Evolutionary conservation across 2,888 invertebrate genomes (phyloP).

Genomic region (Spodoptera picta): DNA sequence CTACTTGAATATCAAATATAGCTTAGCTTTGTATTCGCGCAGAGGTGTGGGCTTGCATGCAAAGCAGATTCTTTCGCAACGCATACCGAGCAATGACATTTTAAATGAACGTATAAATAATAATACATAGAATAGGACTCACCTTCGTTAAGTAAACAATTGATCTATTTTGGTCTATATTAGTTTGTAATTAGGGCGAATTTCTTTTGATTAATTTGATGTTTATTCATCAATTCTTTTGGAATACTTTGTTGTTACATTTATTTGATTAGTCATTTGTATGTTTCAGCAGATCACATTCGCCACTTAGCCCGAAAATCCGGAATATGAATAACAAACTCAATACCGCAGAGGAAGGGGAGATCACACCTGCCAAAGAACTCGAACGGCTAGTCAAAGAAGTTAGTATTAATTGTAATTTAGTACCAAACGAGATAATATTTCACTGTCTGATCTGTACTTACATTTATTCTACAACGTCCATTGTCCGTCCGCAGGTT

Average conservation of each 20-base stretch:
- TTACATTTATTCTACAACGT: conserved; percentile 27
- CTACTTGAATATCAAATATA: conserved; percentile 74
- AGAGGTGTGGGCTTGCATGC: conserved; percentile 72
- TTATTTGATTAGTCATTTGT: not conserved
- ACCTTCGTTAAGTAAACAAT: conserved; percentile 28
- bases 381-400: conserved; percentile 93
- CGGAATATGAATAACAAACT: conserved; percentile 84
- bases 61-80: conserved; percentile 75
- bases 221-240: conserved; percentile 3
- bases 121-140: conserved; percentile 38
- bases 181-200: conserved; percentile 2
- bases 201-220: not conserved
- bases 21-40: conserved; percentile 66
- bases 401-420: conserved; percentile 66
- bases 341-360: conserved; percentile 88
- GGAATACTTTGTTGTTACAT: not conserved
- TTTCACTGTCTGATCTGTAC: not conserved
- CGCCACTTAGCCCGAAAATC: conserved; percentile 90
- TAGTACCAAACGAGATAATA: not conserved
- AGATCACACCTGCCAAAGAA: conserved; percentile 91
- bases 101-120: conserved; percentile 48
- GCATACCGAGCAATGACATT: conserved; percentile 68
- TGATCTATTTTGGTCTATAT: conserved; percentile 30
- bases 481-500: conserved; percentile 71
- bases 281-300: conserved; percentile 87